Conservation (phyloP, 2,888 invertebrate genomes). For the Cantharis rufa region DNA sequence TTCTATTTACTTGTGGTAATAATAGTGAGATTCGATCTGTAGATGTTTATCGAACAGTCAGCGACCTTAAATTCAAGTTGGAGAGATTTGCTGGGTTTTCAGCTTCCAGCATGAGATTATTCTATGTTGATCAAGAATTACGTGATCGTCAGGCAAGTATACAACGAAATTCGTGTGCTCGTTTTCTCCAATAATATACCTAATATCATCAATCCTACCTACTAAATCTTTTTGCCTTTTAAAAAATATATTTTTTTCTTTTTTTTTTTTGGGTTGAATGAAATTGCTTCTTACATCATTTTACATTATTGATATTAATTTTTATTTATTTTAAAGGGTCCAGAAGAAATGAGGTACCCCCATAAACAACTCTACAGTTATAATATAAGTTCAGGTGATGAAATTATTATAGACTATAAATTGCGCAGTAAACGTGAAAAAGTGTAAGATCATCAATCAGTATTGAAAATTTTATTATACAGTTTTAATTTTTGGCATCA, state of each 20-base stretch:
- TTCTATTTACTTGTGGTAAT: slow-evolving; percentile 80
- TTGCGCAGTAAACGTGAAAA: slow-evolving; percentile 52
- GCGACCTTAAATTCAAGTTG: slow-evolving; percentile 78
- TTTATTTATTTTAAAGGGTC: slow-evolving; percentile 63
- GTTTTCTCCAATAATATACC: background rate
- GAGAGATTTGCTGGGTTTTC: slow-evolving; percentile 82
- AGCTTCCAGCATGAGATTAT: slow-evolving; percentile 83
- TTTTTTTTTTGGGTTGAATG: background rate
- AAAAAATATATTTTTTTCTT: too few species aligned
- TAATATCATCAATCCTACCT: too few species aligned
- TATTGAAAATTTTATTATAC: background rate
- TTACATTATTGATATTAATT: background rate
- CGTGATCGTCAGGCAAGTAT: slow-evolving; percentile 58
- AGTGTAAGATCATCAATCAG: slow-evolving; percentile 8
- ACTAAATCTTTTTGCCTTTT: too few species aligned
- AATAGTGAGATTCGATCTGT: slow-evolving; percentile 74
- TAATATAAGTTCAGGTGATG: slow-evolving; percentile 87
- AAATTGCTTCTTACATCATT: background rate
- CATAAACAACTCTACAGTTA: slow-evolving; percentile 90
- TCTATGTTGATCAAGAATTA: slow-evolving; percentile 83
- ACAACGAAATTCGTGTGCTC: background rate
- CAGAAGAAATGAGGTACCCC: slow-evolving; percentile 88
- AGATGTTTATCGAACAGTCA: slow-evolving; percentile 79
- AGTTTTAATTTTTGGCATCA: slow-evolving; percentile 1
- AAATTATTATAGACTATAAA: slow-evolving; percentile 87